These are phyloP conservation scores for Notolepis coatsorum DNA, from an alignment of 2,797 vertebrate species.

Conservation along the genomic window DNA sequence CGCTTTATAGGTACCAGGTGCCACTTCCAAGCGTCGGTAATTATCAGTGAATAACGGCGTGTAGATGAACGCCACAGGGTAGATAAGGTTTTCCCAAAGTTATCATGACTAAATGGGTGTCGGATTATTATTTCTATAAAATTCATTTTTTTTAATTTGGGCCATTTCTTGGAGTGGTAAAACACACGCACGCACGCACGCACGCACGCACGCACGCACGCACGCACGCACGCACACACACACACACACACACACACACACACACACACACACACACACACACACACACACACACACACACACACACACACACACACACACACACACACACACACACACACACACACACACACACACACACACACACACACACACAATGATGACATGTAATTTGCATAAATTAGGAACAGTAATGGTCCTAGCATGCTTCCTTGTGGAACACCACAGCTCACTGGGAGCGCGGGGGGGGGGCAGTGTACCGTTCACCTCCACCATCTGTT, in stretches of 20 bases:
- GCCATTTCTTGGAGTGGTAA: too few relatives aligned
- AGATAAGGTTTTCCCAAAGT: constrained; percentile 19
- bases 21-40: constrained; percentile 42
- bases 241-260: too few relatives aligned
- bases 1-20: constrained; percentile 54
- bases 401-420: too few relatives aligned
- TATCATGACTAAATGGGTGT: too few relatives aligned
- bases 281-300: constrained; percentile 5
- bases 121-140: too few relatives aligned
- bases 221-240: too few relatives aligned
- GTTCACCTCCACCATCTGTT: too few relatives aligned
- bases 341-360: constrained; percentile 26
- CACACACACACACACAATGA: neutral
- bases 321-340: constrained; percentile 7
- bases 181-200: neutral
- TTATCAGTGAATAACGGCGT: too few relatives aligned
- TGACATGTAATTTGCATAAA: constrained; percentile 77
- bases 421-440: constrained; percentile 82
- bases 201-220: too few relatives aligned
- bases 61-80: constrained; percentile 59
- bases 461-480: neutral
- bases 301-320: constrained; percentile 18
- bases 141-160: too few relatives aligned
- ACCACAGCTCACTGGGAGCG: constrained; percentile 72
- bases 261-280: neutral